phyloP scores from a whole-genome alignment of 2,888 invertebrate species.

The Euclidia mi region DNA sequence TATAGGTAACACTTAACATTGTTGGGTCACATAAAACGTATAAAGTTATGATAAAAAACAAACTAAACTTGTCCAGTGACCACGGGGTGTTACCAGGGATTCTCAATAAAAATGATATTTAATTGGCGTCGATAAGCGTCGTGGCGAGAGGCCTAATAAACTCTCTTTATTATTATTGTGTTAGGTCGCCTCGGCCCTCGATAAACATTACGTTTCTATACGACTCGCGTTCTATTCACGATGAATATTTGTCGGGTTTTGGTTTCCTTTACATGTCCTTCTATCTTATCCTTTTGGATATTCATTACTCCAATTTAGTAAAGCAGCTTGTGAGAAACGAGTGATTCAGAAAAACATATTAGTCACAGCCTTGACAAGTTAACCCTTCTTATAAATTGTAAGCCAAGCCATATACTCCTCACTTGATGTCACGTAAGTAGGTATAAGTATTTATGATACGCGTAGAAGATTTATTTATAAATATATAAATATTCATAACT shows the following conservation, averaged over 20 bases:
- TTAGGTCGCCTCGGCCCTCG: constrained; percentile 74
- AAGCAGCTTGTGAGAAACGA: no score
- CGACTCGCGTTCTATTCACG: constrained; percentile 45
- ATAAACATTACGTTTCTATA: constrained; percentile 75
- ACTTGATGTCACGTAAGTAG: no score
- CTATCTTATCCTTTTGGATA: constrained; percentile 45
- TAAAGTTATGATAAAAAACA: constrained; percentile 72
- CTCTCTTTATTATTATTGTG: constrained; percentile 86
- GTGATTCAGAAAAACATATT: constrained; percentile 33
- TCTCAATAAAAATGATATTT: constrained; percentile 89
- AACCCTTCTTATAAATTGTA: no score
- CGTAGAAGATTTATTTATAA: constrained; percentile 14
- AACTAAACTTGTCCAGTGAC: constrained; percentile 71
- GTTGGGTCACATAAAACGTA: constrained; percentile 65
- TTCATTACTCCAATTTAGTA: no score
- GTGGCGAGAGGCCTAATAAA: constrained; percentile 86
- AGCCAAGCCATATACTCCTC: no score
- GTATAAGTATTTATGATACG: neutral
- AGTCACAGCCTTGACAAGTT: no score
- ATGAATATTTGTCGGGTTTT: constrained; percentile 62
- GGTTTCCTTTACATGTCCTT: constrained; percentile 47
- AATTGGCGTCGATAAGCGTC: constrained; percentile 87
- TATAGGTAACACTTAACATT: constrained; percentile 49
- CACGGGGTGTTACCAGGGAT: constrained; percentile 80
- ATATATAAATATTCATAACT: constrained; percentile 58